Percentiles rank a stretch among this genome's conserved stretches.
Conservation (phyloP, 2,797 vertebrate species). For the Paguma larvata region DNA sequence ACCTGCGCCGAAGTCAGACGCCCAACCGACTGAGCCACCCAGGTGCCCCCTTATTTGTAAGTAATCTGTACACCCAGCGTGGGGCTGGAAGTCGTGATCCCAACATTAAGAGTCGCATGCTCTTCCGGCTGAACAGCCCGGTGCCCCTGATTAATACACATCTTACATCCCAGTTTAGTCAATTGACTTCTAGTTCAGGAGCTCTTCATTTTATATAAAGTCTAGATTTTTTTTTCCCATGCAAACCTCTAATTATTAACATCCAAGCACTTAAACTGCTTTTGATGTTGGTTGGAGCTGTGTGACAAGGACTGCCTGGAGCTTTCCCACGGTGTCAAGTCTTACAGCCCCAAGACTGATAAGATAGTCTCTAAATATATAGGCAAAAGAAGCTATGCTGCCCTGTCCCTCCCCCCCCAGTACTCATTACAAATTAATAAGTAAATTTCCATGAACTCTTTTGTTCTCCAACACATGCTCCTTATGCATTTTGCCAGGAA, state of each 20-base stretch:
- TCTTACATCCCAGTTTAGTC: background rate
- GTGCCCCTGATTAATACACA: background rate
- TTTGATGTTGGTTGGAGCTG: background rate
- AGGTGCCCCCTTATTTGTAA: background rate
- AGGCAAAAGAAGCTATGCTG: background rate
- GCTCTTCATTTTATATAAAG: constrained; percentile 17
- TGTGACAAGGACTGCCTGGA: background rate
- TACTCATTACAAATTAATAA: background rate
- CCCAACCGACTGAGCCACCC: background rate
- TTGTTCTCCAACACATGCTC: background rate
- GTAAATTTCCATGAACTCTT: background rate
- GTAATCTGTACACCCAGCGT: no score
- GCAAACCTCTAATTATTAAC: background rate
- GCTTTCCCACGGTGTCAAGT: background rate
- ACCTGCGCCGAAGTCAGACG: background rate
- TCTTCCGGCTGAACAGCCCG: no score
- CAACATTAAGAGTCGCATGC: no score
- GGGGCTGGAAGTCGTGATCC: no score
- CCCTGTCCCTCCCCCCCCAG: background rate
- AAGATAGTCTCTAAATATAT: background rate
- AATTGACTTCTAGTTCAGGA: constrained; percentile 24
- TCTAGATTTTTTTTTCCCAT: background rate
- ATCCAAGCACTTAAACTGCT: background rate
- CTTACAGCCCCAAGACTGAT: background rate
- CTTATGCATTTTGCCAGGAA: background rate